phyloP scores from a whole-genome alignment of 2,113 vertebrate genomes.

The Cololabis saira region DNA sequence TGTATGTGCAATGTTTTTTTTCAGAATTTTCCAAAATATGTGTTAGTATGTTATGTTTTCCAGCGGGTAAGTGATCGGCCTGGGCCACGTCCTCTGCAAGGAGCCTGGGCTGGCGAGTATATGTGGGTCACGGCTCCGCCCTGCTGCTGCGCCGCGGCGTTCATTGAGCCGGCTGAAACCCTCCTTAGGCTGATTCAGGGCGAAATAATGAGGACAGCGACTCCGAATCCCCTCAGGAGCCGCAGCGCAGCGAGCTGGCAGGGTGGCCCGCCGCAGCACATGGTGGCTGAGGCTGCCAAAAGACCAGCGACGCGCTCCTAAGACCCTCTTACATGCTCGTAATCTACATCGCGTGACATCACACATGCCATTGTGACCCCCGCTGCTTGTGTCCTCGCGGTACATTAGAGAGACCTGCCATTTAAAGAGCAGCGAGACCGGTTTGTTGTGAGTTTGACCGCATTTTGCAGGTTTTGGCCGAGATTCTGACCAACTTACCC shows the following conservation, averaged over 20 bases:
- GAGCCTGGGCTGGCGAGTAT: slow-evolving; percentile 32
- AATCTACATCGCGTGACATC: slow-evolving; percentile 29
- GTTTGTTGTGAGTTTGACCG: too few species aligned
- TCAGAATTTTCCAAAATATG: slow-evolving; percentile 27
- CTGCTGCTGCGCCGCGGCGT: slow-evolving; percentile 31
- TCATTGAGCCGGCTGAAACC: slow-evolving; percentile 61
- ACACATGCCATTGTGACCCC: slow-evolving; percentile 5
- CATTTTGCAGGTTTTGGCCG: too few species aligned
- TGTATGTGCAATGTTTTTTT: too few species aligned
- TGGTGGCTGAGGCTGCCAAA: slow-evolving; percentile 36
- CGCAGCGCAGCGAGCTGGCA: slow-evolving; percentile 41
- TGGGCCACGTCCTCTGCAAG: slow-evolving; percentile 4
- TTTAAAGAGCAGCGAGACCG: not conserved
- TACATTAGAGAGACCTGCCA: not conserved
- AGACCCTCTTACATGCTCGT: slow-evolving; percentile 36
- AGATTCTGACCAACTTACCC: too few species aligned
- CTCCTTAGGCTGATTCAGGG: slow-evolving; percentile 73
- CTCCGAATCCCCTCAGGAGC: slow-evolving; percentile 60
- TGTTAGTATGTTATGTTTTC: slow-evolving; percentile 63
- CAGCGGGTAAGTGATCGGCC: slow-evolving; percentile 9
- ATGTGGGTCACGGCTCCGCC: slow-evolving; percentile 67
- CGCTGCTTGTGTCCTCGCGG: not conserved
- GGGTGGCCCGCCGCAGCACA: slow-evolving; percentile 37
- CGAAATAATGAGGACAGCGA: slow-evolving; percentile 73
- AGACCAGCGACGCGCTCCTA: slow-evolving; percentile 19